Evolutionary conservation across 2,888 invertebrate species (phyloP).

Genomic region (Poecilobothrus nobilitatus): DNA sequence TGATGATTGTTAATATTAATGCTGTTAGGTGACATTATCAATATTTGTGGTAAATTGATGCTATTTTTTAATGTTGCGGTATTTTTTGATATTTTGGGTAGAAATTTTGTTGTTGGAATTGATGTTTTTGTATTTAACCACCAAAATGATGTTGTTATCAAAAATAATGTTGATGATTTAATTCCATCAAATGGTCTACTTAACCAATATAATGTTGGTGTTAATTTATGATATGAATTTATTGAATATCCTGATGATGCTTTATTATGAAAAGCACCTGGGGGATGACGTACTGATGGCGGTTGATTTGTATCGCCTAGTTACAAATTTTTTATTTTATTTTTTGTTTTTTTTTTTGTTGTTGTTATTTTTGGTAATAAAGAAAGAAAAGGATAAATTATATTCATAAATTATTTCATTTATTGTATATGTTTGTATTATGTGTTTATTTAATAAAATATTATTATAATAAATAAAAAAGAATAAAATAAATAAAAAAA

Average conservation of each 20-base stretch:
- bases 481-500: background rate
- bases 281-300: constrained; percentile 42
- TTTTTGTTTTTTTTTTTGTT: background rate
- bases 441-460: background rate
- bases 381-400: constrained; percentile 14
- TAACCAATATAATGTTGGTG: background rate
- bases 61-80: background rate
- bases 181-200: background rate
- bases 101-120: background rate
- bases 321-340: constrained; percentile 16
- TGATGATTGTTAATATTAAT: background rate
- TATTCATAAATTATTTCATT: background rate
- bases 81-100: background rate
- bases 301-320: constrained; percentile 42
- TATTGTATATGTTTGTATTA: background rate
- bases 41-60: background rate
- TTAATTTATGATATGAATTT: background rate
- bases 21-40: background rate
- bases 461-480: background rate
- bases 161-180: background rate
- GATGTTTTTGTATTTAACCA: background rate
- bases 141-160: background rate
- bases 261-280: constrained; percentile 44
- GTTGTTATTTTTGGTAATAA: background rate
- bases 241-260: constrained; percentile 32